Percentiles rank a stretch among this genome's conserved stretches.
These are phyloP conservation scores for Syngnathus acus DNA, from an alignment of 2,797 vertebrate species.

Conservation along the genomic window DNA sequence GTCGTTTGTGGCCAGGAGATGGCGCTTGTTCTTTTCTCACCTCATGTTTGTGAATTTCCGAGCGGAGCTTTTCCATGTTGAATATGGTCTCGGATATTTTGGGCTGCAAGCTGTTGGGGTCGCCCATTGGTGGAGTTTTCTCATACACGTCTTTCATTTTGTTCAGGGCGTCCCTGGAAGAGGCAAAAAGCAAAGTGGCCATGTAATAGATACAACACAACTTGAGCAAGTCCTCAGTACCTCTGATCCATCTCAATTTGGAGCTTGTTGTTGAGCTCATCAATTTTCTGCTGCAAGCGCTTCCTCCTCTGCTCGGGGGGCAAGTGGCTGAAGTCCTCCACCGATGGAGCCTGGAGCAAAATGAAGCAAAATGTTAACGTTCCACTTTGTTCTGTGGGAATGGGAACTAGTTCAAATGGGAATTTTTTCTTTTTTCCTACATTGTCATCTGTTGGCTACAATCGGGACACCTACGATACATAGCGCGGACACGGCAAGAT, in stretches of 20 bases:
- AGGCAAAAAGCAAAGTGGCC: background rate
- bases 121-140: conserved; percentile 98
- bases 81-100: conserved; percentile 94
- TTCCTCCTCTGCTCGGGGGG: conserved; percentile 97
- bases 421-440: conserved; percentile 9
- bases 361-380: background rate
- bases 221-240: conserved; percentile 44
- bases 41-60: conserved; percentile 98
- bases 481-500: background rate
- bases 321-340: conserved; percentile 95
- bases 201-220: background rate
- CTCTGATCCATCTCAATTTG: conserved; percentile 97
- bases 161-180: conserved; percentile 88
- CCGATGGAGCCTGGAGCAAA: conserved; percentile 77
- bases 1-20: background rate
- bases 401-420: background rate
- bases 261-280: conserved; percentile 90
- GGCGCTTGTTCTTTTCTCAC: conserved; percentile 48
- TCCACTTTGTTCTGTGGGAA: background rate
- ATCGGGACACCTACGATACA: conserved; percentile 12
- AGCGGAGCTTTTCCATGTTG: conserved; percentile 92
- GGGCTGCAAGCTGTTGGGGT: conserved; percentile 90
- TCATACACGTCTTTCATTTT: conserved; percentile 99
- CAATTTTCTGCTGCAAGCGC: conserved; percentile 90
- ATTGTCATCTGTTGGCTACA: conserved; percentile 1